These are phyloP conservation scores for Gallinago stenura DNA, from an alignment of 2,797 vertebrate species.

Conservation along the genomic window DNA sequence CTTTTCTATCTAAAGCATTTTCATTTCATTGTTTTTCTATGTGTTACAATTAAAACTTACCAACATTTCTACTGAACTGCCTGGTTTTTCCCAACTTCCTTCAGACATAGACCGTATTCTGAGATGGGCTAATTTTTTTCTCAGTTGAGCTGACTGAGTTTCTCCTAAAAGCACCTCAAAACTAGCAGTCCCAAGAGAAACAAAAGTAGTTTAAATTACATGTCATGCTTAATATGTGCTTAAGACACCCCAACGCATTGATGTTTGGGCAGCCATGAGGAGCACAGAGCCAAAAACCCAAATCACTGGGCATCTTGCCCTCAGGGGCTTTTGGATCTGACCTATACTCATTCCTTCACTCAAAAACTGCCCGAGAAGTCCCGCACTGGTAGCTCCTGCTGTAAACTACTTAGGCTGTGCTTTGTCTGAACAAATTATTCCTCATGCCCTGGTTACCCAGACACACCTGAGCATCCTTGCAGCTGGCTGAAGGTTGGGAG, in stretches of 20 bases:
- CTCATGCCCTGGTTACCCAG: background rate
- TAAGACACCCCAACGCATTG: background rate
- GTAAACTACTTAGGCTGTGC: background rate
- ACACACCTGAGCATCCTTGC: background rate
- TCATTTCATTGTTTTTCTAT: background rate
- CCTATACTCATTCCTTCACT: background rate
- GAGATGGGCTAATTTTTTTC: background rate
- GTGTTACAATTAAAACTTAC: background rate
- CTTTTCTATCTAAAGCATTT: background rate
- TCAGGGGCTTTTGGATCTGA: background rate
- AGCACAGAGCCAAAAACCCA: background rate
- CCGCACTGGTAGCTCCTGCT: background rate
- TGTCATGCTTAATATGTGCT: background rate
- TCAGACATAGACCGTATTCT: background rate
- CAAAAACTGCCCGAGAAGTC: rapidly evolving
- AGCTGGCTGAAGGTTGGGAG: background rate
- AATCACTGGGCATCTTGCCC: background rate
- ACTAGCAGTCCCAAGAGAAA: background rate
- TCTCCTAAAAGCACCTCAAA: background rate
- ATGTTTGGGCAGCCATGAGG: background rate
- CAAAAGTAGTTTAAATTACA: background rate
- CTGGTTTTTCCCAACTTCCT: background rate
- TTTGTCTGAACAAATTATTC: background rate
- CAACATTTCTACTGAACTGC: background rate
- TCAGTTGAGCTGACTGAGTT: background rate